Evolutionary conservation across 2,113 vertebrate species (phyloP).

Genomic region (Lophotis ruficrista): DNA sequence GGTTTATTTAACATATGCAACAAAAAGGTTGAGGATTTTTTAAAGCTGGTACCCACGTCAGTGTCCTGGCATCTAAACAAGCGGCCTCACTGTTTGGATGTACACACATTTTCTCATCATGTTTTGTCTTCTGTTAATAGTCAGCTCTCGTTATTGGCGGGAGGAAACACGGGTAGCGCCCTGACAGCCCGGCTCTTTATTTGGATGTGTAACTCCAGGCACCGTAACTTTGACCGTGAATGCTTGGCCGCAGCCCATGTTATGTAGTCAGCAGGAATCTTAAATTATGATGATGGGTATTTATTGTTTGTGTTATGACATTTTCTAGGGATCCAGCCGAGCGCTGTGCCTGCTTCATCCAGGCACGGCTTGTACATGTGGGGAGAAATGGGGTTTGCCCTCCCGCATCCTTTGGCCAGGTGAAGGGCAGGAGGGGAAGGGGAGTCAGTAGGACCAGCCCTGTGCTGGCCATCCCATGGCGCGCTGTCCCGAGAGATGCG

Average conservation of each 20-base stretch:
- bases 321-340: slow-evolving; percentile 1
- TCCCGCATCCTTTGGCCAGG: background rate
- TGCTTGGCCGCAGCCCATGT: background rate
- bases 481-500: background rate
- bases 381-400: background rate
- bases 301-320: slow-evolving; percentile 1
- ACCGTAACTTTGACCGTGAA: background rate
- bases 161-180: background rate
- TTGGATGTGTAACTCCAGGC: background rate
- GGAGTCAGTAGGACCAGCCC: background rate
- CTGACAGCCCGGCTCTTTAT: background rate
- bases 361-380: background rate
- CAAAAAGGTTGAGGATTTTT: background rate
- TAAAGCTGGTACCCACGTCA: background rate
- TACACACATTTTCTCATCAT: background rate
- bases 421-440: background rate
- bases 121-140: background rate
- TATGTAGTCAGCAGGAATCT: background rate
- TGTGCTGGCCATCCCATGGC: background rate
- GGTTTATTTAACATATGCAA: background rate
- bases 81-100: background rate
- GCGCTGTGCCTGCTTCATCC: background rate
- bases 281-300: background rate
- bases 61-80: background rate
- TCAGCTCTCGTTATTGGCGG: background rate